Evolutionary conservation across 2,797 vertebrate genomes (phyloP).

Genomic region (Microcaecilia unicolor): DNA sequence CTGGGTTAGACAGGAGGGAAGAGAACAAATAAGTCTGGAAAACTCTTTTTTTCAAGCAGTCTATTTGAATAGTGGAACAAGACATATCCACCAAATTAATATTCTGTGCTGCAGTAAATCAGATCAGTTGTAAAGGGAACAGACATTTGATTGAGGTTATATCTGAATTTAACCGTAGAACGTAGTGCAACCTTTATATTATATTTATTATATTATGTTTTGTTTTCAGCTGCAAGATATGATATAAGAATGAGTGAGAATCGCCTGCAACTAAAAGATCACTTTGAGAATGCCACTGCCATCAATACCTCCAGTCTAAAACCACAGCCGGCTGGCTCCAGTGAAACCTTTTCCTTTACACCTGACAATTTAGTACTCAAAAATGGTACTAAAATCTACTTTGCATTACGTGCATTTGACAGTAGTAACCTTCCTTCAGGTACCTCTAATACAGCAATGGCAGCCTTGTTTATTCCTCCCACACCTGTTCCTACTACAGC

Average conservation of each 20-base stretch:
- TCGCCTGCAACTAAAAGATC: slow-evolving; percentile 17
- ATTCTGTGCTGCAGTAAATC: no score
- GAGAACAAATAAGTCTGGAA: background rate
- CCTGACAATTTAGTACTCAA: slow-evolving; percentile 12
- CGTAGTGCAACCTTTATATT: no score
- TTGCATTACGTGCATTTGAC: slow-evolving; percentile 35
- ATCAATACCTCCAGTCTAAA: slow-evolving; percentile 29
- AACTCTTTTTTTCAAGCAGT: background rate
- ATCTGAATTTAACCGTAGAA: no score
- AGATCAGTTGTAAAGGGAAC: background rate
- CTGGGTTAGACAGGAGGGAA: background rate
- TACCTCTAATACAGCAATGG: slow-evolving; percentile 46
- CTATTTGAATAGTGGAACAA: background rate
- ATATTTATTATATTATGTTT: background rate
- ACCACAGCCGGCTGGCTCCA: slow-evolving; percentile 30
- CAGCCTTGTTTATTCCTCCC: slow-evolving; percentile 16
- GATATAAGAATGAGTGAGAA: slow-evolving; percentile 40
- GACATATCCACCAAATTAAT: background rate
- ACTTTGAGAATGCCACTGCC: slow-evolving; percentile 23
- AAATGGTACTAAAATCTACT: slow-evolving; percentile 41
- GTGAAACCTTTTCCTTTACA: slow-evolving; percentile 37
- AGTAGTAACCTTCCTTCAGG: slow-evolving; percentile 20
- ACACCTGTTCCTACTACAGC: background rate
- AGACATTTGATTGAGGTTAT: background rate
- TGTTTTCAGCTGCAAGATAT: slow-evolving; percentile 40